Evolutionary conservation across 1,140 invertebrate genomes (phyloP).

Genomic region (Colletes latitarsis): DNA sequence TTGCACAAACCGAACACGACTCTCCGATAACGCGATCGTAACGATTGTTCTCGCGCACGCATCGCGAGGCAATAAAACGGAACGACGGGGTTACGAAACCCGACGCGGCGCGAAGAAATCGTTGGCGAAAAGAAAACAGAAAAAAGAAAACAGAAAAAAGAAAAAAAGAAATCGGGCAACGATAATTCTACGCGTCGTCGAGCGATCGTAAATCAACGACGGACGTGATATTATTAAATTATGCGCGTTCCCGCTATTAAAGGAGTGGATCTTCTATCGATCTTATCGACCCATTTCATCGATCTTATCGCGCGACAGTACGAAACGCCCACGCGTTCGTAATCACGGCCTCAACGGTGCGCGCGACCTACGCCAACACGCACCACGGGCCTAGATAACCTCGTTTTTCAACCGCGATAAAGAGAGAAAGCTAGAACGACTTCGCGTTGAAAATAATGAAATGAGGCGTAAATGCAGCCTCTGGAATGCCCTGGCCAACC

Average conservation of each 20-base stretch:
- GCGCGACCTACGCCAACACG: constrained; percentile 48
- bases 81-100: too few species aligned
- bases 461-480: constrained; percentile 35
- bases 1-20: too few species aligned
- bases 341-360: constrained; percentile 35
- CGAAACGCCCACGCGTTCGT: constrained; percentile 42
- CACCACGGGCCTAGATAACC: constrained; percentile 4
- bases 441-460: constrained; percentile 29
- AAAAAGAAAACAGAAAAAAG: too few species aligned
- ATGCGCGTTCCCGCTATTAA: constrained; percentile 47
- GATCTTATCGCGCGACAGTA: constrained; percentile 51
- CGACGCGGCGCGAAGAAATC: too few species aligned
- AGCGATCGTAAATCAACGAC: constrained; percentile 37
- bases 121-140: too few species aligned
- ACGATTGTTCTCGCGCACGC: background rate
- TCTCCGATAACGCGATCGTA: background rate
- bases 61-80: too few species aligned
- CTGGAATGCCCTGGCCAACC: background rate
- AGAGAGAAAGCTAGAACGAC: constrained; percentile 1
- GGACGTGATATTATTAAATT: constrained; percentile 56
- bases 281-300: constrained; percentile 52
- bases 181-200: constrained; percentile 4
- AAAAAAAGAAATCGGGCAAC: constrained; percentile 7
- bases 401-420: constrained; percentile 8
- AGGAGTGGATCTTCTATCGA: constrained; percentile 34